Evolutionary conservation across 1,140 invertebrate species (phyloP).

Genomic region (Hydropsyche tenuis): DNA sequence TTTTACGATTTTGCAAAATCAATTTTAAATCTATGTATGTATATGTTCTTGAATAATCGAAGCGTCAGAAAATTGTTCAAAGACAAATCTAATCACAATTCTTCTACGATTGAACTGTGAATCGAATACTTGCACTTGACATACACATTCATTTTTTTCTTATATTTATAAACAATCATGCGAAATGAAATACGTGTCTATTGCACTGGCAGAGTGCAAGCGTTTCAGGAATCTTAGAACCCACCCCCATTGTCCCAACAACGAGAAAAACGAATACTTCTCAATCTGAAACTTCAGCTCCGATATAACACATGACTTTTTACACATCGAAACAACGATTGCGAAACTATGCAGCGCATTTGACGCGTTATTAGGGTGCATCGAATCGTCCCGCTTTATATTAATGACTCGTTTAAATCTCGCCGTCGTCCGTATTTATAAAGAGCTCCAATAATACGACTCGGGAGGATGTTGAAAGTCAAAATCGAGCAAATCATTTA

Average conservation of each 20-base stretch:
- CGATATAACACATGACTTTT: no score
- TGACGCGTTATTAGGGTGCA: not conserved
- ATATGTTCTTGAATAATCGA: no score
- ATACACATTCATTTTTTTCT: not conserved
- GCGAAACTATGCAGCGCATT: not conserved
- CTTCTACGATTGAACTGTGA: no score
- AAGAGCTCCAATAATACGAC: conserved; percentile 25
- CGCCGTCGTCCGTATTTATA: conserved; percentile 5
- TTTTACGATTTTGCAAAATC: no score
- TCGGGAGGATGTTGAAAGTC: not conserved
- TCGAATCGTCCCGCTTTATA: conserved; percentile 25
- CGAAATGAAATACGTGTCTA: not conserved
- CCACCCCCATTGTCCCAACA: not conserved
- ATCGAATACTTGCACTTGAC: no score
- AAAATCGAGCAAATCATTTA: conserved; percentile 26
- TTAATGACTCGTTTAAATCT: conserved; percentile 33
- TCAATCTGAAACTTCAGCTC: no score
- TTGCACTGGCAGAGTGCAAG: not conserved
- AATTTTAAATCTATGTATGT: no score
- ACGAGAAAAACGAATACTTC: no score
- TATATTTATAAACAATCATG: not conserved
- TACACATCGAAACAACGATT: not conserved
- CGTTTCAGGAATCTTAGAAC: not conserved
- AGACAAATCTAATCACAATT: no score
- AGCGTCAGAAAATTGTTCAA: no score